phyloP scores from a whole-genome alignment of 1,140 invertebrate species.

The Brachionus sp. region DNA sequence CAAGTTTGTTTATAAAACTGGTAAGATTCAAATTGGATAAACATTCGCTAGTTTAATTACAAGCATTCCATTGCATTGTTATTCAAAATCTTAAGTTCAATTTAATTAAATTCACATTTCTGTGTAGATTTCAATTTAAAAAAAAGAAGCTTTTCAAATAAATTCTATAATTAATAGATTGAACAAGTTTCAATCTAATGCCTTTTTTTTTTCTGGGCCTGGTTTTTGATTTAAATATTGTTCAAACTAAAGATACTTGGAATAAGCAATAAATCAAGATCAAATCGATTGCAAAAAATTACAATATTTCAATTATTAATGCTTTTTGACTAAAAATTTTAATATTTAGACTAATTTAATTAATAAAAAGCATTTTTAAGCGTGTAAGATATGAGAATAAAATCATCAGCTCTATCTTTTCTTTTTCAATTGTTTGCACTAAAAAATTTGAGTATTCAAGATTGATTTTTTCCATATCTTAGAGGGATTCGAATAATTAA shows the following conservation, averaged over 20 bases:
- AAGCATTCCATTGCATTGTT: neutral
- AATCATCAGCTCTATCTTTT: neutral
- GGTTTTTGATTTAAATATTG: neutral
- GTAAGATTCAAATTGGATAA: conserved; percentile 7
- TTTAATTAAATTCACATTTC: conserved; percentile 42
- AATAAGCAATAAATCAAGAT: neutral
- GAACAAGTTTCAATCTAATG: neutral
- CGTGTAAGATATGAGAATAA: neutral
- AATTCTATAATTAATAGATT: neutral
- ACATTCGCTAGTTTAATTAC: neutral
- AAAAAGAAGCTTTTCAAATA: neutral
- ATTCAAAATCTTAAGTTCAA: neutral
- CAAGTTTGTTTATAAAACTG: neutral
- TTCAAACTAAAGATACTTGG: neutral
- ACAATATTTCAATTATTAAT: conserved; percentile 26
- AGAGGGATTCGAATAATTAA: neutral
- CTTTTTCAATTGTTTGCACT: neutral
- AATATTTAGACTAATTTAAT: neutral
- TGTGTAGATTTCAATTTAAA: neutral
- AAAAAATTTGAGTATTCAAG: neutral
- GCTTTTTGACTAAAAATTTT: neutral
- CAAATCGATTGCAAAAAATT: neutral
- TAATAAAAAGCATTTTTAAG: neutral
- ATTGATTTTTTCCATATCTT: conserved; percentile 4
- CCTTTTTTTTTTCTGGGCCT: neutral